Conservation (phyloP, 2,888 invertebrate genomes). For the Hololepta plana region DNA sequence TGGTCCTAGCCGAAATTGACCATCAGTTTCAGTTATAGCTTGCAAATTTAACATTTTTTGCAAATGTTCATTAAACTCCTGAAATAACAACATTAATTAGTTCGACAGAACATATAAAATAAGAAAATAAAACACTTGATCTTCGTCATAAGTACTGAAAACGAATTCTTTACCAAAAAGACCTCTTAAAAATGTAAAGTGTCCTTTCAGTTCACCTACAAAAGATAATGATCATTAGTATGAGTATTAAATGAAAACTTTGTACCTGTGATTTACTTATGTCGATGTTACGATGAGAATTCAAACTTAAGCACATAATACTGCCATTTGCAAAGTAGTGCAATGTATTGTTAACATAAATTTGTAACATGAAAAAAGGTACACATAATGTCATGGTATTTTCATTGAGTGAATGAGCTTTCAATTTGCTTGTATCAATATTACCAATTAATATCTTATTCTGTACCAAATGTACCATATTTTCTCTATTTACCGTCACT, state of each 20-base stretch:
- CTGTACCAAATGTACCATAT: conserved; percentile 24
- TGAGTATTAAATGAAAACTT: no score
- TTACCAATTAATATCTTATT: conserved; percentile 24
- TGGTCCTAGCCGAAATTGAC: conserved; percentile 23
- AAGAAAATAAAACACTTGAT: conserved; percentile 1
- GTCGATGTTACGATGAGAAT: no score
- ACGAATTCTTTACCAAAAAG: conserved; percentile 48
- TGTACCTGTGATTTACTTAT: no score
- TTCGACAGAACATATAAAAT: not conserved
- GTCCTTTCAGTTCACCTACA: conserved; percentile 31
- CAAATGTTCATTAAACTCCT: conserved; percentile 29
- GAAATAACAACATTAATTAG: conserved; percentile 11
- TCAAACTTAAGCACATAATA: no score
- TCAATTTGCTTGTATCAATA: conserved; percentile 33
- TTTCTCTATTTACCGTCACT: conserved; percentile 25
- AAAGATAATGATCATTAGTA: conserved; percentile 14
- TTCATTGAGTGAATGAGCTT: conserved; percentile 44
- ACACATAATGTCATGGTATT: conserved; percentile 50
- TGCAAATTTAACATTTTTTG: conserved; percentile 13
- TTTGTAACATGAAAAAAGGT: conserved; percentile 50
- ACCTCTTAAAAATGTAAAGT: conserved; percentile 30
- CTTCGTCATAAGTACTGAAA: conserved; percentile 21
- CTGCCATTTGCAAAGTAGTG: no score
- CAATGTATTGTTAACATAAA: conserved; percentile 59
- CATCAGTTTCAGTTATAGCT: conserved; percentile 17